Evolutionary conservation across 2,113 vertebrate species (phyloP).

Genomic region (Zeus faber): DNA sequence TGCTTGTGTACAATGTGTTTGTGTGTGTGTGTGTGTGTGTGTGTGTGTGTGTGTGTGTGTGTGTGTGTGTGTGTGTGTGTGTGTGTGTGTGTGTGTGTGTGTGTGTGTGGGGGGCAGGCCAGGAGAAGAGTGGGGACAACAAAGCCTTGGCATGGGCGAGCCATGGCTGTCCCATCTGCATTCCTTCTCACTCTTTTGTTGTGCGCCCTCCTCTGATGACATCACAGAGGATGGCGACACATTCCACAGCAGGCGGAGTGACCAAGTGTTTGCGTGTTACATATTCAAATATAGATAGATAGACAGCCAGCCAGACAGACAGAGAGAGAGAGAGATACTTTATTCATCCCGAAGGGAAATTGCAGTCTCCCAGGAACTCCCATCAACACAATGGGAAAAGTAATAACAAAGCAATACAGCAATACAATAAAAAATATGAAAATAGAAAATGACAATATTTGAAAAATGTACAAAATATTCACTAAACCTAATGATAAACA

Average conservation of each 20-base stretch:
- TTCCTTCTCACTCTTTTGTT: conserved; percentile 31
- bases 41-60: conserved; percentile 10
- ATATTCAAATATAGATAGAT: neutral
- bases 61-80: neutral
- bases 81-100: conserved; percentile 4
- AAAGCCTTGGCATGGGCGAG: conserved; percentile 28
- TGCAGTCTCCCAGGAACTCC: no score
- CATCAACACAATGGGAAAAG: no score
- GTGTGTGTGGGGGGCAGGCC: neutral
- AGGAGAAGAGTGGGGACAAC: conserved; percentile 2
- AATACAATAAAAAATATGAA: no score
- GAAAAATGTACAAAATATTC: no score
- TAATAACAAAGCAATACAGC: no score
- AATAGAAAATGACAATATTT: no score
- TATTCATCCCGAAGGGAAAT: no score
- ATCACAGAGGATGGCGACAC: conserved; percentile 16
- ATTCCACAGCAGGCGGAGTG: neutral
- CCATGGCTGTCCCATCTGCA: conserved; percentile 28
- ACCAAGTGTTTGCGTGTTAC: conserved; percentile 1
- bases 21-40: neutral
- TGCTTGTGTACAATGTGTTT: conserved; percentile 43
- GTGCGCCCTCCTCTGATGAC: conserved; percentile 21
- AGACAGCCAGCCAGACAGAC: no score
- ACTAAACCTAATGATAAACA: no score
- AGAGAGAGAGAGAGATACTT: no score